A percentile compares a stretch with the other conserved stretches of the same genome.
Conservation (phyloP, 2,797 vertebrate species). For the Tenualosa ilisha region DNA sequence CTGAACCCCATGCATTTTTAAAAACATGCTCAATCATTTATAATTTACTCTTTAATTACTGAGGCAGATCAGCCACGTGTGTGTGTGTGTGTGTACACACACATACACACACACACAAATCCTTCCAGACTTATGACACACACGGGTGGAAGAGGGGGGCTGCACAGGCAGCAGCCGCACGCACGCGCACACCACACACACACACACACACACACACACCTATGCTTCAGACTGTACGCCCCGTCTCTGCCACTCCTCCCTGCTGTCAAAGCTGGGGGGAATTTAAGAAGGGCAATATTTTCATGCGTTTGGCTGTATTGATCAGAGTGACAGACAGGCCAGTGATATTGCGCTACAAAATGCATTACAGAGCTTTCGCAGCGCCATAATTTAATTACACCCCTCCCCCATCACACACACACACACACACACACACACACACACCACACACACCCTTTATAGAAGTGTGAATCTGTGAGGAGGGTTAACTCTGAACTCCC, state of each 20-base stretch:
- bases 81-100: no score
- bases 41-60: conserved; percentile 60
- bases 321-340: conserved; percentile 59
- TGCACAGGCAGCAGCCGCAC: no score
- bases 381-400: conserved; percentile 55
- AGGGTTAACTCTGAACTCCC: conserved; percentile 21
- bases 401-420: neutral
- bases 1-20: conserved; percentile 56
- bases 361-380: conserved; percentile 49
- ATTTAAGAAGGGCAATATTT: conserved; percentile 58
- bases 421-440: neutral
- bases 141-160: no score
- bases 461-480: conserved; percentile 26
- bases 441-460: conserved; percentile 29
- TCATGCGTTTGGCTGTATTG: conserved; percentile 57
- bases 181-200: neutral
- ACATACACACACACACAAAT: neutral
- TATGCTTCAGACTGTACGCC: neutral
- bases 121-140: no score
- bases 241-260: neutral
- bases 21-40: conserved; percentile 57
- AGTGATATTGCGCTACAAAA: conserved; percentile 59
- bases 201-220: conserved; percentile 1
- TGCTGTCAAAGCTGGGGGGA: conserved; percentile 43
- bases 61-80: conserved; percentile 28